Base-by-base conservation (phyloP, 2,888 invertebrate genomes). In the Alcis repandata region DNA sequence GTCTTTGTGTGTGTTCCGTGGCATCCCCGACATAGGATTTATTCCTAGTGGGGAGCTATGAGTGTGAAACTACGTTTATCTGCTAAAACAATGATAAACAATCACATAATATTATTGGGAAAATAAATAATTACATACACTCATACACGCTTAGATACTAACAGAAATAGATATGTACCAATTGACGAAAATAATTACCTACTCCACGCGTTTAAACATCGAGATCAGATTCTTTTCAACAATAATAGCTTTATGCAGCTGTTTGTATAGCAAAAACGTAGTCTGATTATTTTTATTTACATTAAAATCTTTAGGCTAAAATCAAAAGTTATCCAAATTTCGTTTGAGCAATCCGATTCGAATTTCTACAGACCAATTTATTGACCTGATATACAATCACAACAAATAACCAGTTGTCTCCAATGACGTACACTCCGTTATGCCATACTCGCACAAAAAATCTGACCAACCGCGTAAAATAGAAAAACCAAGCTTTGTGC, bases 401-500 rank as follows among this genome's bases (percentile, higher is more conserved):
- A 20, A 45, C 7, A 3, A 22, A 22, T 10, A 7, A 15, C 15
- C 27, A 2, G 22, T 8, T 15, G 9, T 56, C 11, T 17, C 61
- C 51, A 65, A 58, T 53, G 57, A 58, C 54, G 45, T 49, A 13
- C 11, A 17, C 49, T 45, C 33, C 27, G 27, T 20, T 11, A 17
- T 6, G 13, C 20, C 40, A 49, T 1, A n/a, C 41, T 57, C 32
- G 62, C 61, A 59, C 59, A 58, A 59, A 72, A 68, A 67, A 71
- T 67, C 68, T 68, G 67, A 67, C 64, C 70, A 69, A 66, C 61
- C 61, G 59, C 59, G 33, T 58, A 43, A 71, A 71, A 67, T 74
- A 71, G 73, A 76, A 71, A 72, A 63, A 52, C 48, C 67, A 70
- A 78, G 73, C 77, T 79, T 84, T 84, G 85, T 84, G 83, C 82